Conservation (phyloP, 2,113 vertebrate genomes). For the Geothlypis trichas region DNA sequence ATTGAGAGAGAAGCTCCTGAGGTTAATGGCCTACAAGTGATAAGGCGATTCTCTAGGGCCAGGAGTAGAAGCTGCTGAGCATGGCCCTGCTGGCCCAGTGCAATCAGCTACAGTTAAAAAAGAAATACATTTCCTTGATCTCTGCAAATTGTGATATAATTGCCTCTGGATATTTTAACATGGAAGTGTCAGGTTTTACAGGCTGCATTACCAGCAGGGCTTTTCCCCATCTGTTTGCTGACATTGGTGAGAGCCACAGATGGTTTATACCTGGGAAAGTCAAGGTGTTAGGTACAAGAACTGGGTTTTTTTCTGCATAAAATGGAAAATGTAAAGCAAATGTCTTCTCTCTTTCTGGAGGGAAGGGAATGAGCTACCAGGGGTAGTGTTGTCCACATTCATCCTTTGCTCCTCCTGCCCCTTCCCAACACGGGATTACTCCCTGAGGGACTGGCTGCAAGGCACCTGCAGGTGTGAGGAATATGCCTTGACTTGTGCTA, state of each 20-base stretch:
- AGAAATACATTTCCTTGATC: neutral
- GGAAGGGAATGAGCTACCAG: neutral
- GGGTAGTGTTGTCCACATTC: neutral
- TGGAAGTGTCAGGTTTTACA: neutral
- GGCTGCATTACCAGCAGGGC: neutral
- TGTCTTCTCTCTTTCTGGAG: neutral
- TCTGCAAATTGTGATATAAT: neutral
- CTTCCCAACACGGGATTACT: neutral
- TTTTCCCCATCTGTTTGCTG: neutral
- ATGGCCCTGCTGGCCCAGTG: neutral
- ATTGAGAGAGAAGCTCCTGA: neutral
- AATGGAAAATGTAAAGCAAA: neutral
- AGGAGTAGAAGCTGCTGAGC: neutral
- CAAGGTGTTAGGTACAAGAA: neutral
- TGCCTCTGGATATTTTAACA: neutral
- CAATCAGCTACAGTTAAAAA: neutral
- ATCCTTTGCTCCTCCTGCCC: neutral
- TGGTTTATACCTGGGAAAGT: neutral
- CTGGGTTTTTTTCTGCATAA: accelerated
- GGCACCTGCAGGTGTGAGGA: neutral
- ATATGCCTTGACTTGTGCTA: neutral
- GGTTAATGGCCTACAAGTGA: neutral
- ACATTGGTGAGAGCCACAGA: neutral
- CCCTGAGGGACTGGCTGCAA: neutral
- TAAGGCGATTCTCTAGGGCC: neutral